Percentiles rank a stretch among this genome's conserved stretches.
These are phyloP conservation scores for Ladona fulva DNA, from an alignment of 1,140 invertebrate genomes.

Conservation along the genomic window DNA sequence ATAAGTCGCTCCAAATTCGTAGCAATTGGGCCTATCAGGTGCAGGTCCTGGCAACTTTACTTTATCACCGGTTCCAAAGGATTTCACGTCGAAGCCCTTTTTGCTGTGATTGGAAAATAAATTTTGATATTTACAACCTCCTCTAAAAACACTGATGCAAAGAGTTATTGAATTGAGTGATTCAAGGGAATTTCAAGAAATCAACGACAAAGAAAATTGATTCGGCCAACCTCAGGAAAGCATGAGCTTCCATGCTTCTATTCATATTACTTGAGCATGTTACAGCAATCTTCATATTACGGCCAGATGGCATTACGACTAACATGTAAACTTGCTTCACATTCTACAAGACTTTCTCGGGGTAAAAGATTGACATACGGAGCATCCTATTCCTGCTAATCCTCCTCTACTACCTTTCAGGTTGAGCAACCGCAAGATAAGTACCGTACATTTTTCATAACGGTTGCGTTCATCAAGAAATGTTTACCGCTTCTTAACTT, in stretches of 20 bases:
- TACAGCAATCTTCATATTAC: constrained; percentile 70
- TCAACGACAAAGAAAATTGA: no score
- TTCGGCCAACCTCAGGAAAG: constrained; percentile 64
- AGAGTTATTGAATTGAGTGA: neutral
- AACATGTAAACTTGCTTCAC: neutral
- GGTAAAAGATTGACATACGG: no score
- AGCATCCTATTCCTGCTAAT: no score
- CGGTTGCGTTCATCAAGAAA: no score
- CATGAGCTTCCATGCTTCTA: constrained; percentile 98
- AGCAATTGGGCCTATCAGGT: constrained; percentile 92
- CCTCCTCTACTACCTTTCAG: no score
- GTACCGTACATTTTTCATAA: no score
- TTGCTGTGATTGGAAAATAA: constrained; percentile 51
- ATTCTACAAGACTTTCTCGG: no score
- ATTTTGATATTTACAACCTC: no score
- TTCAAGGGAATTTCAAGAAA: neutral
- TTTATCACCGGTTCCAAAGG: constrained; percentile 95
- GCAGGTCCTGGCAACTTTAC: constrained; percentile 94
- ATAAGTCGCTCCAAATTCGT: constrained; percentile 94
- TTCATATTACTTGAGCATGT: constrained; percentile 99
- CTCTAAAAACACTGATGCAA: neutral
- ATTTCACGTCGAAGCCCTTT: constrained; percentile 92
- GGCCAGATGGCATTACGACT: neutral
- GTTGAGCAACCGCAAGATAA: no score
- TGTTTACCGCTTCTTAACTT: no score